Conservation (phyloP, 2,113 vertebrate genomes). For the Junco hyemalis region DNA sequence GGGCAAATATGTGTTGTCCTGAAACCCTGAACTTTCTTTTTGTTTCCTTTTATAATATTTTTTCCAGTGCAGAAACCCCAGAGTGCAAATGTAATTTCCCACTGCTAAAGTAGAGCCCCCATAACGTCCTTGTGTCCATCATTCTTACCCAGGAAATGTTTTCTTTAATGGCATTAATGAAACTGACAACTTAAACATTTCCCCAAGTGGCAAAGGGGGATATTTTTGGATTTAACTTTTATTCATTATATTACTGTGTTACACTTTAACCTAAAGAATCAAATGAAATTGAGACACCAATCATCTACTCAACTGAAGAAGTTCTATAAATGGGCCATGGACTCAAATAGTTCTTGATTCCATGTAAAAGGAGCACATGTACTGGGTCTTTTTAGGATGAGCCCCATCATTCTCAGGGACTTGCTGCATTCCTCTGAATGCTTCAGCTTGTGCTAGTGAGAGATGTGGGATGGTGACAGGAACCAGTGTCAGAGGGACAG, state of each 20-base stretch:
- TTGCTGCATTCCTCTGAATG: not conserved
- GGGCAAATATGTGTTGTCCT: conserved; percentile 52
- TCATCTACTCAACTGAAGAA: not conserved
- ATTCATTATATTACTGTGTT: conserved; percentile 59
- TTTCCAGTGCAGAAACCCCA: conserved; percentile 32
- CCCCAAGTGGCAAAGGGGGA: conserved; percentile 43
- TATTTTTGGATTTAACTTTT: conserved; percentile 58
- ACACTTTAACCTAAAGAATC: conserved; percentile 35
- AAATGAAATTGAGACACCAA: conserved; percentile 38
- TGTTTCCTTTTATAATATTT: conserved; percentile 43
- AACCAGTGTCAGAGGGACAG: not conserved
- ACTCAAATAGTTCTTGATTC: not conserved
- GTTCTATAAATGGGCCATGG: not conserved
- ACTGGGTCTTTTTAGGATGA: not conserved
- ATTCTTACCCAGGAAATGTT: conserved; percentile 34
- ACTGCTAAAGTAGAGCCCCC: conserved; percentile 42
- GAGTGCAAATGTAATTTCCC: conserved; percentile 68
- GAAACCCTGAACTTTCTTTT: conserved; percentile 42
- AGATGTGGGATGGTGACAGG: not conserved
- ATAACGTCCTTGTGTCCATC: conserved; percentile 46
- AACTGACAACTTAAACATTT: conserved; percentile 57
- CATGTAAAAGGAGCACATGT: not conserved
- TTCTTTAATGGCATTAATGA: conserved; percentile 58
- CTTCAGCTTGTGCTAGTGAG: not conserved
- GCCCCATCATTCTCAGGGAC: not conserved